A percentile compares a stretch with the other conserved stretches of the same genome.
These are phyloP conservation scores for Pseudomugil tenellus DNA, from an alignment of 2,797 vertebrate genomes.

Conservation along the genomic window DNA sequence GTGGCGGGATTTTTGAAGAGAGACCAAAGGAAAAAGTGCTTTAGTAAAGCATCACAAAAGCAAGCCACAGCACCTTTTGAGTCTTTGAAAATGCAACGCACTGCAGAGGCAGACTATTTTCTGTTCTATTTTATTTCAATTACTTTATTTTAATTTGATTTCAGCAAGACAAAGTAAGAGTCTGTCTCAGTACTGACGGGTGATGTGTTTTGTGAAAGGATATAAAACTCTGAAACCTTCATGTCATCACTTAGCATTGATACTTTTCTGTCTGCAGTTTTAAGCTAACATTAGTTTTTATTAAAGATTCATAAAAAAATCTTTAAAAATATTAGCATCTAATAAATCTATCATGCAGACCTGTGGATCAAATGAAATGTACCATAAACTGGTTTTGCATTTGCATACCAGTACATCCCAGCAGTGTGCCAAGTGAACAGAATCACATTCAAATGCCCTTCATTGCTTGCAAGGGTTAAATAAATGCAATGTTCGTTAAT, in stretches of 20 bases:
- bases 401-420: not conserved
- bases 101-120: constrained; percentile 24
- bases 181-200: not conserved
- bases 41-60: constrained; percentile 66
- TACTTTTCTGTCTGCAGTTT: no score
- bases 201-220: not conserved
- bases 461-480: no score
- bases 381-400: not conserved
- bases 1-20: constrained; percentile 77
- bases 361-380: not conserved
- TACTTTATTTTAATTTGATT: not conserved
- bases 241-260: not conserved
- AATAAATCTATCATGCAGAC: not conserved
- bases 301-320: not conserved
- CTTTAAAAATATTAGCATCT: not conserved
- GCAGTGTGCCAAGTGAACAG: not conserved
- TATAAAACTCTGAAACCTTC: not conserved
- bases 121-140: constrained; percentile 15
- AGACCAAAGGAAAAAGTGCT: constrained; percentile 71
- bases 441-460: not conserved
- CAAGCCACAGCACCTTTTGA: constrained; percentile 55
- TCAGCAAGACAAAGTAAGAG: not conserved
- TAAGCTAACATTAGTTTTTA: not conserved
- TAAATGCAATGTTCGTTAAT: not conserved
- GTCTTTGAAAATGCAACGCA: constrained; percentile 45